These are phyloP conservation scores for Caiman crocodilus DNA, from an alignment of 2,797 vertebrate genomes.

Conservation along the genomic window DNA sequence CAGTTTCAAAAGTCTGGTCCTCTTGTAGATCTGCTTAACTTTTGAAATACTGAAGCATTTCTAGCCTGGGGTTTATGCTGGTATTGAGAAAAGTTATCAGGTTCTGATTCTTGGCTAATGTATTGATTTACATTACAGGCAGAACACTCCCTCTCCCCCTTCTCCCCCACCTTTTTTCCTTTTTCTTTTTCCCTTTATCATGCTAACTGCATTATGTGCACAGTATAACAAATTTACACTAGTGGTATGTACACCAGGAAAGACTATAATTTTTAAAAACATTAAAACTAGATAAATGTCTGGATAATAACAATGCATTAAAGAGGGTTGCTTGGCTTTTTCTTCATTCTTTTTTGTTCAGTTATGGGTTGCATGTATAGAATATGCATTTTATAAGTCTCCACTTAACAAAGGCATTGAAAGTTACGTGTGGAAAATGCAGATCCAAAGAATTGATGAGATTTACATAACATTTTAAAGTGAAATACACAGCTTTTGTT, in stretches of 20 bases:
- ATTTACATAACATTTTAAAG: not conserved
- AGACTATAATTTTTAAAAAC: not conserved
- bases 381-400: not conserved
- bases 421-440: not conserved
- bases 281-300: not conserved
- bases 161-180: not conserved
- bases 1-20: constrained; percentile 61
- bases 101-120: constrained; percentile 49
- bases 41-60: constrained; percentile 59
- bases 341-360: not conserved
- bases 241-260: not conserved
- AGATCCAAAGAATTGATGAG: not conserved
- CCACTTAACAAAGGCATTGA: not conserved
- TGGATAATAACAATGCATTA: not conserved
- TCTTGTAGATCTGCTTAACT: constrained; percentile 52
- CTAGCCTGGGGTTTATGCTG: constrained; percentile 49
- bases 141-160: not conserved
- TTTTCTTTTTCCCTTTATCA: not conserved
- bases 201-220: not conserved
- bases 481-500: constrained; percentile 13
- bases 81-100: constrained; percentile 52
- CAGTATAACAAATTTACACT: constrained; percentile 24
- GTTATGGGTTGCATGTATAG: not conserved
- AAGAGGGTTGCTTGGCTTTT: not conserved
- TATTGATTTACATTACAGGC: constrained; percentile 53